phyloP scores from a whole-genome alignment of 2,888 invertebrate species.

The Uloborus plumipes region DNA sequence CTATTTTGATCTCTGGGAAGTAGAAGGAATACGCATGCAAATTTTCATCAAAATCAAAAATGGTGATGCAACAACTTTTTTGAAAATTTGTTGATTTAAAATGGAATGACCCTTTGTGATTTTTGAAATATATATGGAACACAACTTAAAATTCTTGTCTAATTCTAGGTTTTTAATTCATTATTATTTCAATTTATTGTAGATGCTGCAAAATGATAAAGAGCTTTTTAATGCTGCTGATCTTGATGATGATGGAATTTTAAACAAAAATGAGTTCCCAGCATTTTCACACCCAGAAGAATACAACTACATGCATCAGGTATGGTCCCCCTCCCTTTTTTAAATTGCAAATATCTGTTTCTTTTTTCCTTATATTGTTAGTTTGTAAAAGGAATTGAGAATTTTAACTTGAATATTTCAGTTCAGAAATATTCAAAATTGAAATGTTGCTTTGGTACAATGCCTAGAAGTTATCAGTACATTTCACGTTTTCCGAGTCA shows the following conservation, averaged over 20 bases:
- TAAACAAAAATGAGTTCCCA: constrained; percentile 84
- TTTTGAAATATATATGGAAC: too few species aligned
- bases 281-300: constrained; percentile 95
- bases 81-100: too few species aligned
- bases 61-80: too few species aligned
- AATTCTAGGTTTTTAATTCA: not conserved
- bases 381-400: not conserved
- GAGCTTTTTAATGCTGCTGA: constrained; percentile 90
- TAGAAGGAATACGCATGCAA: too few species aligned
- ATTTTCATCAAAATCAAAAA: too few species aligned
- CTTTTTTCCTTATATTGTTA: not conserved
- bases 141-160: too few species aligned
- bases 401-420: not conserved
- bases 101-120: too few species aligned
- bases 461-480: too few species aligned
- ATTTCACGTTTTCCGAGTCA: too few species aligned
- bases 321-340: constrained; percentile 29
- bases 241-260: constrained; percentile 81
- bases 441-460: too few species aligned
- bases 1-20: too few species aligned
- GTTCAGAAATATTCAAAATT: not conserved
- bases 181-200: constrained; percentile 32
- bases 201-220: constrained; percentile 81
- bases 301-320: constrained; percentile 82
- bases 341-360: not conserved